phyloP scores from a whole-genome alignment of 2,113 vertebrate genomes.

The Bombycilla garrulus region DNA sequence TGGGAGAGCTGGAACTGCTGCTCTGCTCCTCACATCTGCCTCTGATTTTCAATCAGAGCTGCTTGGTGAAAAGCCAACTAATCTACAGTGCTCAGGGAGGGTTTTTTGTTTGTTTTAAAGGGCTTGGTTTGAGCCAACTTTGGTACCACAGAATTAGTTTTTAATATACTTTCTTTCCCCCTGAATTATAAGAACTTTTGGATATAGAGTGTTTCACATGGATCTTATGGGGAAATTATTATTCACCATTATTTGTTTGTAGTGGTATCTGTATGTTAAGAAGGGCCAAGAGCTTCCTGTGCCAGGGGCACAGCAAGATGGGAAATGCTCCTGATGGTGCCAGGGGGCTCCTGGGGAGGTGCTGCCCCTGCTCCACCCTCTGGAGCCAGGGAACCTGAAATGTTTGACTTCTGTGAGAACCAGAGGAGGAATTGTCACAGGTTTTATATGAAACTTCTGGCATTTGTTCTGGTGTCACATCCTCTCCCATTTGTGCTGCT shows the following conservation, averaged over 20 bases:
- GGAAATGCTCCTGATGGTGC: fast-evolving
- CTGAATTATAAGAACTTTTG: background rate
- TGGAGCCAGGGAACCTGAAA: background rate
- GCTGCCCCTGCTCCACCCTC: background rate
- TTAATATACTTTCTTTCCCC: background rate
- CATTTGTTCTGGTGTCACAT: background rate
- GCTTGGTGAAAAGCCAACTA: slow-evolving; percentile 34
- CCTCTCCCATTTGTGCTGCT: background rate
- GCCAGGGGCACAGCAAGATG: background rate
- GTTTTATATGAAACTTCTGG: background rate
- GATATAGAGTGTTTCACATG: background rate
- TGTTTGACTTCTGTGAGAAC: background rate
- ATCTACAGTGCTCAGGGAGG: background rate
- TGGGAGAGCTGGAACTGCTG: slow-evolving; percentile 7
- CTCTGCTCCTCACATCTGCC: slow-evolving; percentile 50
- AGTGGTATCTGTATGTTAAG: background rate
- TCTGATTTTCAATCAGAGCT: slow-evolving; percentile 45
- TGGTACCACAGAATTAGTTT: slow-evolving; percentile 7
- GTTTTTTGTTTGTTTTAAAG: slow-evolving; percentile 15
- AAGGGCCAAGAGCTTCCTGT: background rate
- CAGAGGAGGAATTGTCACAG: background rate
- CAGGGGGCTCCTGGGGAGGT: background rate
- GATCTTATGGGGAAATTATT: background rate
- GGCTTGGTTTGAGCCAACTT: slow-evolving; percentile 13
- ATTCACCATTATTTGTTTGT: background rate